These are phyloP conservation scores for Volucella zonaria DNA, from an alignment of 2,888 invertebrate species.

Conservation along the genomic window DNA sequence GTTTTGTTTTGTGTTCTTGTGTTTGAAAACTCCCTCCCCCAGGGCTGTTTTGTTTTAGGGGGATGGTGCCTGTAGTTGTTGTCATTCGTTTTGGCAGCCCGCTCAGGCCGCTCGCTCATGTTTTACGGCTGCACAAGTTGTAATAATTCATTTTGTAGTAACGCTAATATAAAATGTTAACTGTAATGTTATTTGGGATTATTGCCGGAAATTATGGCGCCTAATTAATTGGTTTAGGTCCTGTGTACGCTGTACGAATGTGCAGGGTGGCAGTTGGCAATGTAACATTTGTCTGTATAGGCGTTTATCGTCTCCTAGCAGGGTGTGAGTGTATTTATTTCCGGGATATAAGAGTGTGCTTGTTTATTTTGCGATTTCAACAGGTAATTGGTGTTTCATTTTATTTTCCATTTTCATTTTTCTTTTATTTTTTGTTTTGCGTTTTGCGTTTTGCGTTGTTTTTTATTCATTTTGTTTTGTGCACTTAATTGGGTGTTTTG, in stretches of 20 bases:
- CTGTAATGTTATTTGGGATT: conserved; percentile 72
- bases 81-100: conserved; percentile 47
- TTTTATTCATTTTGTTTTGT: conserved; percentile 23
- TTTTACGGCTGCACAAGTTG: conserved; percentile 67
- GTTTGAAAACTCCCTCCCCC: neutral
- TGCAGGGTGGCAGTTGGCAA: neutral
- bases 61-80: conserved; percentile 48
- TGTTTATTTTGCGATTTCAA: conserved; percentile 53
- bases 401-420: conserved; percentile 21
- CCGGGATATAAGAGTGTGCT: conserved; percentile 17
- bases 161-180: conserved; percentile 72
- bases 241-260: neutral
- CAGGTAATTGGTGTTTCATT: conserved; percentile 51
- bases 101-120: conserved; percentile 33
- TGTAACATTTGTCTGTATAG: no score
- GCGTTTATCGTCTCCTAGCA: no score
- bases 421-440: conserved; percentile 20
- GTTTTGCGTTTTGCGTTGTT: conserved; percentile 1
- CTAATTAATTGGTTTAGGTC: conserved; percentile 67
- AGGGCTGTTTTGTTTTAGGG: neutral
- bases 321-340: conserved; percentile 23
- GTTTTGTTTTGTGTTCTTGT: conserved; percentile 9
- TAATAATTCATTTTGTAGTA: conserved; percentile 69
- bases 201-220: conserved; percentile 70
- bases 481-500: conserved; percentile 40